A percentile compares a stretch with the other conserved stretches of the same genome.
Conservation (phyloP, 1,140 invertebrate genomes). For the Eriosoma lanigerum region DNA sequence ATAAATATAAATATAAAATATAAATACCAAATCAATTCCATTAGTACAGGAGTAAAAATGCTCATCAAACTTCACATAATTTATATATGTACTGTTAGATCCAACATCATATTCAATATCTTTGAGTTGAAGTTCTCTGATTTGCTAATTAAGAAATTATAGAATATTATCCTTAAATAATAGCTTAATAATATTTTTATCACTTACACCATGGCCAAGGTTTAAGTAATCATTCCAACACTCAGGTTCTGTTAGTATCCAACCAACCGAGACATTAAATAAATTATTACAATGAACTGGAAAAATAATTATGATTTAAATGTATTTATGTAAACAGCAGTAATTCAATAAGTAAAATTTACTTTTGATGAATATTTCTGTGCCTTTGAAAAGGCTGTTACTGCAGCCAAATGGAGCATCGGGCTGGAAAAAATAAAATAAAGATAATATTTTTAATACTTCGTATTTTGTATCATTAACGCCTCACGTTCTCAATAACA, state of each 20-base stretch:
- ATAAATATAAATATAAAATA: too few relatives aligned
- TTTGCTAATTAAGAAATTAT: not conserved
- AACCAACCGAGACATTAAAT: conserved; percentile 23
- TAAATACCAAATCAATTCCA: conserved; percentile 38
- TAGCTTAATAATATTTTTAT: not conserved
- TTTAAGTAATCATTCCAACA: conserved; percentile 29
- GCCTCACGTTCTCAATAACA: not conserved
- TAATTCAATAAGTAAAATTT: not conserved
- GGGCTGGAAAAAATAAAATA: not conserved
- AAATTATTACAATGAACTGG: conserved; percentile 8
- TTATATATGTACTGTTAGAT: conserved; percentile 9
- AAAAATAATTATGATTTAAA: not conserved
- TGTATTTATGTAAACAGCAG: not conserved
- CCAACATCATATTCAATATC: not conserved
- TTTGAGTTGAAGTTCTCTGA: conserved; percentile 24
- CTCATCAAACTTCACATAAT: conserved; percentile 2
- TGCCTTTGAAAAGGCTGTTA: conserved; percentile 5
- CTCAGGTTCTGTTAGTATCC: conserved; percentile 14
- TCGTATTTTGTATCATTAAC: not conserved
- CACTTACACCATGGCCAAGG: conserved; percentile 11
- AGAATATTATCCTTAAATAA: not conserved
- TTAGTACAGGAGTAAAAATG: not conserved
- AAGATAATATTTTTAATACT: too few relatives aligned
- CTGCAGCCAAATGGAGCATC: not conserved
- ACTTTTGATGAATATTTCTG: conserved; percentile 27